phyloP scores from a whole-genome alignment of 2,113 vertebrate species.

The Lepidothrix coronata region DNA sequence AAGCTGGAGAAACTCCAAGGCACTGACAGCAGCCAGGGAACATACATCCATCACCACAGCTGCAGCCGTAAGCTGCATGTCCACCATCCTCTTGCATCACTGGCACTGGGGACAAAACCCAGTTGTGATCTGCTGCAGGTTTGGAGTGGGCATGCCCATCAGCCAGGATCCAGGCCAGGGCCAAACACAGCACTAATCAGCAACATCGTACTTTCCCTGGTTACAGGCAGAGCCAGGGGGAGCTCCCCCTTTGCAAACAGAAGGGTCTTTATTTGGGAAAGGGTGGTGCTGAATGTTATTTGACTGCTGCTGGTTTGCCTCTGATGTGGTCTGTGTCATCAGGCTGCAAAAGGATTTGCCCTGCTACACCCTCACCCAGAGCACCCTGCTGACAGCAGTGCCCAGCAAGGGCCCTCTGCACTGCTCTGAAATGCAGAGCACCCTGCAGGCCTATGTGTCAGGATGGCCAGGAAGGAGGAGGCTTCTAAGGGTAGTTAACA shows the following conservation, averaged over 20 bases:
- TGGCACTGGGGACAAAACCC: neutral
- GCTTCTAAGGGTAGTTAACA: neutral
- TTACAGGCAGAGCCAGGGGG: neutral
- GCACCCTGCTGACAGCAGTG: neutral
- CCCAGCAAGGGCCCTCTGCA: neutral
- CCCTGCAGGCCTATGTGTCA: neutral
- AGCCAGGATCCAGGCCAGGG: neutral
- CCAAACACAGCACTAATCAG: neutral
- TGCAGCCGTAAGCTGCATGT: neutral
- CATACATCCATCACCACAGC: neutral
- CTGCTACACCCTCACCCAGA: neutral
- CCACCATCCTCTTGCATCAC: neutral
- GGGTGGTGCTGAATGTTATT: fast-evolving
- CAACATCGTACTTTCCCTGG: neutral
- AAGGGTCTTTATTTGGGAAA: neutral
- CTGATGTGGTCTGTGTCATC: neutral
- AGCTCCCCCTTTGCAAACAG: neutral
- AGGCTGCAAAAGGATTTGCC: neutral
- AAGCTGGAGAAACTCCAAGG: neutral
- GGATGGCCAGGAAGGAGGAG: neutral
- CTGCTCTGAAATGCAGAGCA: neutral
- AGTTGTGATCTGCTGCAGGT: neutral
- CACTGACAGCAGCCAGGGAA: neutral
- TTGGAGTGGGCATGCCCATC: neutral
- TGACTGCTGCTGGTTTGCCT: neutral